Percentiles rank a stretch among this genome's conserved stretches.
phyloP scores from a whole-genome alignment of 2,797 vertebrate species.

The Lagorchestes hirsutus region DNA sequence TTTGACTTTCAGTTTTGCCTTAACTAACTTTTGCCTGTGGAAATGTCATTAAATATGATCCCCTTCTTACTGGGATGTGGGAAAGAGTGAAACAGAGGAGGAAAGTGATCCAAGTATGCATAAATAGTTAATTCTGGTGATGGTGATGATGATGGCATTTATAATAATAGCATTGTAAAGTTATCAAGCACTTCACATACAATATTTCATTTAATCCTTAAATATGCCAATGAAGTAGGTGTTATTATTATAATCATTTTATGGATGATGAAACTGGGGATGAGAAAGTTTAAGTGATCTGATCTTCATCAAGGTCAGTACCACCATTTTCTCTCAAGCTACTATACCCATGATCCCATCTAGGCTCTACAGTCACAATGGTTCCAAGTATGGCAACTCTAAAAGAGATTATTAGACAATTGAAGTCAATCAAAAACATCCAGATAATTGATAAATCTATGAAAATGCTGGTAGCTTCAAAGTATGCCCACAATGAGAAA shows the following conservation, averaged over 20 bases:
- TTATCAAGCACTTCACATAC: neutral
- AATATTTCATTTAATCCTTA: neutral
- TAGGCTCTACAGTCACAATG: constrained; percentile 90
- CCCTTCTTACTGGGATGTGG: constrained; percentile 7
- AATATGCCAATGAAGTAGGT: neutral
- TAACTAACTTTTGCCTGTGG: neutral
- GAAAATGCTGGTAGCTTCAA: constrained; percentile 97
- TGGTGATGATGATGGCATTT: neutral
- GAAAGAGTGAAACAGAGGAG: neutral
- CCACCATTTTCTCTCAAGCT: constrained; percentile 91
- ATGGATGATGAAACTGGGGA: neutral
- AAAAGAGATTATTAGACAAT: constrained; percentile 95
- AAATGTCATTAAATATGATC: neutral
- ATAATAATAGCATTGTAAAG: neutral
- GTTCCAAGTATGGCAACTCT: constrained; percentile 96
- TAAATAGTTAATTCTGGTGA: neutral
- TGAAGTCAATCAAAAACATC: constrained; percentile 98
- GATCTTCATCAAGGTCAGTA: constrained; percentile 67
- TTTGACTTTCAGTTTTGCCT: constrained; percentile 5
- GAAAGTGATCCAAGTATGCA: neutral
- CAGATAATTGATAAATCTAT: constrained; percentile 98
- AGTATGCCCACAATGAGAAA: constrained; percentile 93
- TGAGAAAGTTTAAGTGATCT: neutral
- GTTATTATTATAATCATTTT: neutral
- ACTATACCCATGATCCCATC: constrained; percentile 69